Evolutionary conservation across 2,113 vertebrate species (phyloP), one percentile per base, ranked within the genome.

Genomic region (Struthio camelus): DNA sequence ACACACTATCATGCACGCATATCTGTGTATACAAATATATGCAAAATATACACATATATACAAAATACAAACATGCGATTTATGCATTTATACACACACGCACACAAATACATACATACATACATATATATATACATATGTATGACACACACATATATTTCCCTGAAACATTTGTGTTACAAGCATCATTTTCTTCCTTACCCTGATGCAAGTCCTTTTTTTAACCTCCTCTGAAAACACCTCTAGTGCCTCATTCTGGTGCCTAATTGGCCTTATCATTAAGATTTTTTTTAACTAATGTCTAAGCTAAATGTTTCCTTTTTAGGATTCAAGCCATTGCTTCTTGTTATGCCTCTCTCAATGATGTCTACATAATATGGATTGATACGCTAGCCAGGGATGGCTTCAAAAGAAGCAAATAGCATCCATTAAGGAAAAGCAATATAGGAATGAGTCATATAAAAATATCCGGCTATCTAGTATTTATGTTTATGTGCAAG

Each of bases 261-360:
- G 75, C 89, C 89, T 94, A 94, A 95, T 91, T 97, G 50, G 91
- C 86, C 94, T 93, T 96, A 94, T 93, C 93, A 94, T 95, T 93
- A 94, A 91, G 73, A 65, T 76, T 81, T 87, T 95, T 95, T 96
- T 89, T 8, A 91, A 94, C 83, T 92, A 97, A 95, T 91, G 84
- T 85, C 73, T 96, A 96, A 97, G 89, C 87, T 80, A 94, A 95
- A 94, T 94, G 86, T 96, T 97, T 97, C 87, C 78, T 77, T 95
- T 96, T 97, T 87, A 94, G 42, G 89, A 97, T 95, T 94, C 91
- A 95, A 93, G 71, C 73, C 91, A 96, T 93, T 97, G 93, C 93
- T 91, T 81, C 93, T 93, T 95, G 93, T 89, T 94, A 93, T 94
- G 87, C 66, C 44, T 89, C 78, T 94, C 82, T 89, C 95, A 94